Evolutionary conservation across 2,888 invertebrate genomes (phyloP).

Genomic region (Peribatodes rhomboidaria): DNA sequence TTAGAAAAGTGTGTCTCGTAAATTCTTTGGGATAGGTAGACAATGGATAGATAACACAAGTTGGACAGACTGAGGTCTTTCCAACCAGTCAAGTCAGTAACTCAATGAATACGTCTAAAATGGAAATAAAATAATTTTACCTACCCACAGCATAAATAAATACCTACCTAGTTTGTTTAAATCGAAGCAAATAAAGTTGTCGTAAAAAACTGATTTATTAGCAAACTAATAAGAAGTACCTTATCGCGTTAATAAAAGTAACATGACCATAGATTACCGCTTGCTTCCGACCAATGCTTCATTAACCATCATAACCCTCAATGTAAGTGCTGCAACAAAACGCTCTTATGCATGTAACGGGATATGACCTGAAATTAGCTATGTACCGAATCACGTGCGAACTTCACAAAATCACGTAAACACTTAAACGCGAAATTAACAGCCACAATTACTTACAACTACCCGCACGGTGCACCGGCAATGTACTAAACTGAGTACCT

Average conservation of each 20-base stretch:
- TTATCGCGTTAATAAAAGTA: background rate
- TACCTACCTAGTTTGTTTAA: too few species aligned
- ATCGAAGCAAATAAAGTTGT: too few species aligned
- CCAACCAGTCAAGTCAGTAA: too few species aligned
- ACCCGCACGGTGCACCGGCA: slow-evolving; percentile 68
- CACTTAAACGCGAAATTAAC: slow-evolving; percentile 72
- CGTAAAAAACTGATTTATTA: background rate
- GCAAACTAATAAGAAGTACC: too few species aligned
- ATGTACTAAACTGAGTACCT: slow-evolving; percentile 74
- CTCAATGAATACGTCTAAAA: too few species aligned
- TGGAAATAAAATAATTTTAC: too few species aligned
- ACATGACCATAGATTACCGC: background rate
- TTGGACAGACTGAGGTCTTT: too few species aligned
- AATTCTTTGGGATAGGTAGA: too few species aligned
- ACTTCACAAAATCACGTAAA: slow-evolving; percentile 60
- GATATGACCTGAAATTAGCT: slow-evolving; percentile 35
- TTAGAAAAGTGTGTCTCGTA: too few species aligned
- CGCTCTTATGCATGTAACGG: slow-evolving; percentile 23
- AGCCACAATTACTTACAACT: slow-evolving; percentile 72
- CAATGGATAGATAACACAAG: too few species aligned
- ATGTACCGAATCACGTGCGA: slow-evolving; percentile 55
- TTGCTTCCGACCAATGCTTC: slow-evolving; percentile 1
- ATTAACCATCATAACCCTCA: slow-evolving; percentile 43
- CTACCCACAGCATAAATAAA: too few species aligned
- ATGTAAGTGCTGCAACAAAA: slow-evolving; percentile 29